These are phyloP conservation scores for Synanceia verrucosa DNA, from an alignment of 2,797 vertebrate genomes.

Conservation along the genomic window DNA sequence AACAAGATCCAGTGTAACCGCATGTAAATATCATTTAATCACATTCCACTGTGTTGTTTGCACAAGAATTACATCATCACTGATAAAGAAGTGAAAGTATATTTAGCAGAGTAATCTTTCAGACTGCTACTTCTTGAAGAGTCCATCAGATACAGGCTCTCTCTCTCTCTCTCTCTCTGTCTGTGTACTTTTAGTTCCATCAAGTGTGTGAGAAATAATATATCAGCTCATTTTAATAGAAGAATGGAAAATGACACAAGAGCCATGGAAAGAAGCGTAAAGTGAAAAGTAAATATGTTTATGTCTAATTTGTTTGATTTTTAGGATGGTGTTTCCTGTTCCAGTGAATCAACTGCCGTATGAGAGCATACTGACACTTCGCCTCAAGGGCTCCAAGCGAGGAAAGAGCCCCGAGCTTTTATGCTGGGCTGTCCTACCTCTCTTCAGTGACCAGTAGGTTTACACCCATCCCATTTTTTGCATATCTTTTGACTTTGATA, in stretches of 20 bases:
- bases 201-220: background rate
- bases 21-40: constrained; percentile 57
- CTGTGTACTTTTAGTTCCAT: background rate
- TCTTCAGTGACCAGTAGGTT: constrained; percentile 71
- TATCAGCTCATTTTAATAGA: background rate
- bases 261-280: background rate
- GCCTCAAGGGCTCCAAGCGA: constrained; percentile 73
- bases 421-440: constrained; percentile 78
- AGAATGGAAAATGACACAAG: too few species aligned
- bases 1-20: constrained; percentile 78
- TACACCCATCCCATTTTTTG: background rate
- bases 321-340: constrained; percentile 80
- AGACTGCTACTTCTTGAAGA: background rate
- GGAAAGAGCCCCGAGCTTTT: constrained; percentile 68
- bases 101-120: background rate
- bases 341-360: constrained; percentile 72
- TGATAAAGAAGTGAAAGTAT: background rate
- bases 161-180: too few species aligned
- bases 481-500: background rate
- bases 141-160: background rate
- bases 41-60: background rate
- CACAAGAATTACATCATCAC: background rate
- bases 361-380: constrained; percentile 78
- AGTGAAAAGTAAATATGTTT: background rate
- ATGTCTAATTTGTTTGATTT: background rate